These are phyloP conservation scores for Plagodis pulveraria DNA, from an alignment of 2,888 invertebrate genomes.

Conservation along the genomic window DNA sequence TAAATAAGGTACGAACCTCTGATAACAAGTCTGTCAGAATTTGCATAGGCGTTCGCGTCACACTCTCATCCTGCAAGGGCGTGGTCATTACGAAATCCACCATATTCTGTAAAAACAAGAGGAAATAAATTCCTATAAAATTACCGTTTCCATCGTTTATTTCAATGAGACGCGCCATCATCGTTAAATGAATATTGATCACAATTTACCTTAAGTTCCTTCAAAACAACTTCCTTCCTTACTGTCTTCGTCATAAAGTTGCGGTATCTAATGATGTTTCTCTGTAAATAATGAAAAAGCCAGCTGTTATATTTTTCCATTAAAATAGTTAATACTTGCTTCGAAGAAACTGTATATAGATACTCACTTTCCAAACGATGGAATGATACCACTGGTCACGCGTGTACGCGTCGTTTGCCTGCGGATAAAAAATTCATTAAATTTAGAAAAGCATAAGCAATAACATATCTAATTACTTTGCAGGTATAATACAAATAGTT, in stretches of 20 bases:
- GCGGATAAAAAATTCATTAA: slow-evolving; percentile 53
- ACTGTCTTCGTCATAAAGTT: slow-evolving; percentile 87
- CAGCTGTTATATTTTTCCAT: slow-evolving; percentile 1
- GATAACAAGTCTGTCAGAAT: slow-evolving; percentile 89
- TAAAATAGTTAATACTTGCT: slow-evolving; percentile 74
- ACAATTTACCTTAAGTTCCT: slow-evolving; percentile 88
- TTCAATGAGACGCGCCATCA: slow-evolving; percentile 1
- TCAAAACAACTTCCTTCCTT: slow-evolving; percentile 89
- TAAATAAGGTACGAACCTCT: slow-evolving; percentile 62
- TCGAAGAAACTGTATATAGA: slow-evolving; percentile 37
- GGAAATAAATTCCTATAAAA: slow-evolving; percentile 5
- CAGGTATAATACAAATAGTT: not conserved
- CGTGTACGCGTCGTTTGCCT: slow-evolving; percentile 92
- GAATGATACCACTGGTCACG: slow-evolving; percentile 94
- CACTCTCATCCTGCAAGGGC: slow-evolving; percentile 91
- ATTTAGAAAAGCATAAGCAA: too few species aligned
- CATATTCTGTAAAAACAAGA: slow-evolving; percentile 85
- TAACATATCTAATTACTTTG: not conserved
- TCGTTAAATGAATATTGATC: slow-evolving; percentile 11
- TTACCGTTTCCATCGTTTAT: slow-evolving; percentile 3
- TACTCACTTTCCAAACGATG: slow-evolving; percentile 90
- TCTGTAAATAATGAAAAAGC: slow-evolving; percentile 77
- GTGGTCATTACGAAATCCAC: slow-evolving; percentile 90
- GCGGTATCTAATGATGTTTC: slow-evolving; percentile 90
- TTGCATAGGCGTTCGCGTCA: slow-evolving; percentile 89